Evolutionary conservation across 2,797 vertebrate genomes (phyloP).

Genomic region (Chelonia mydas): DNA sequence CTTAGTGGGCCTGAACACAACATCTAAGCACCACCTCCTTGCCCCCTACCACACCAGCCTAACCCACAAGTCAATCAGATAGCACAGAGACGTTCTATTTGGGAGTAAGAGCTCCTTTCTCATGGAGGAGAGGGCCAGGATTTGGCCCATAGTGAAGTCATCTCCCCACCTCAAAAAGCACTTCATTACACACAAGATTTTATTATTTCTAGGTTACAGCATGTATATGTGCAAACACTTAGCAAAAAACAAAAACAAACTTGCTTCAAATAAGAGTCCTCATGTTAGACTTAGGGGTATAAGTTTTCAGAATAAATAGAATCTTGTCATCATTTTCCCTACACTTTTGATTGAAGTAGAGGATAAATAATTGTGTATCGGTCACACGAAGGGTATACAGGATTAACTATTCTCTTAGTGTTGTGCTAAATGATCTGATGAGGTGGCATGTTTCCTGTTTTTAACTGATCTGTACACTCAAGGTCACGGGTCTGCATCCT

Average conservation of each 20-base stretch:
- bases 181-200: neutral
- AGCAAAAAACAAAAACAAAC: neutral
- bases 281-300: neutral
- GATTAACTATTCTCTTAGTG: neutral
- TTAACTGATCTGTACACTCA: neutral
- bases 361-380: constrained; percentile 14
- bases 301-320: constrained; percentile 19
- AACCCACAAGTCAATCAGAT: neutral
- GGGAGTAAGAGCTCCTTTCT: neutral
- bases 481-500: constrained; percentile 8
- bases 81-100: neutral
- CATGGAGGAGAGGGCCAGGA: neutral
- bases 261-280: neutral
- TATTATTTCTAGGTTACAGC: neutral
- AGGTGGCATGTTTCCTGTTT: constrained; percentile 57
- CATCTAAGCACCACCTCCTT: neutral
- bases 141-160: neutral
- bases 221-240: neutral
- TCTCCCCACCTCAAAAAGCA: neutral
- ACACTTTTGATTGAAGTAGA: neutral
- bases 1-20: neutral
- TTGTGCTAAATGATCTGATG: constrained; percentile 20
- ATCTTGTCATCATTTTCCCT: neutral
- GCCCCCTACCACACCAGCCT: neutral
- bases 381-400: constrained; percentile 3